Evolutionary conservation across 2,888 invertebrate genomes (phyloP).

Genomic region (Tillus elongatus): DNA sequence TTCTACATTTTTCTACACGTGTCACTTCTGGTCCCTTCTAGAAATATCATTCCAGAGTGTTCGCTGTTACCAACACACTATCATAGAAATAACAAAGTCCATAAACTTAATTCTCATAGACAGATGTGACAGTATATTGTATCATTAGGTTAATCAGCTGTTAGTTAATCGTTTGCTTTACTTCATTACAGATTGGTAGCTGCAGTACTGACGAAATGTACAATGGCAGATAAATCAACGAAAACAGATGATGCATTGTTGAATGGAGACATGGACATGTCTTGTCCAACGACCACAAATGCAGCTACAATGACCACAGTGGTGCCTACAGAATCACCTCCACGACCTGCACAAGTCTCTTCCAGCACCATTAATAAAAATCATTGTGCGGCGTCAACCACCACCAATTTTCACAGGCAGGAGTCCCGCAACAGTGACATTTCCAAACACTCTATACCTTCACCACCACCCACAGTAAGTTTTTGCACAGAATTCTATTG

Average conservation of each 20-base stretch:
- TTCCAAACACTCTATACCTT: conserved; percentile 25
- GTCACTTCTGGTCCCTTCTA: too few relatives aligned
- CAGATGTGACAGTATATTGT: too few relatives aligned
- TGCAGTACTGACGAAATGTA: too few relatives aligned
- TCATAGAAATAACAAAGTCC: too few relatives aligned
- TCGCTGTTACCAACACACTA: too few relatives aligned
- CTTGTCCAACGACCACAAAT: conserved; percentile 40
- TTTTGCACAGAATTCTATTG: too few relatives aligned
- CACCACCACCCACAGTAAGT: conserved; percentile 25
- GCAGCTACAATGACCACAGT: conserved; percentile 49
- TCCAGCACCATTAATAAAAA: conserved; percentile 28
- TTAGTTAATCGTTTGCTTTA: too few relatives aligned
- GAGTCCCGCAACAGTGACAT: conserved; percentile 16
- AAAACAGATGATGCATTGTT: conserved; percentile 51
- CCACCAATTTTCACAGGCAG: conserved; percentile 19
- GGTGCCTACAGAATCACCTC: conserved; percentile 33
- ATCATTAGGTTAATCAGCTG: too few relatives aligned
- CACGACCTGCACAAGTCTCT: conserved; percentile 28
- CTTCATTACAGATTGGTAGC: too few relatives aligned
- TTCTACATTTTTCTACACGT: too few relatives aligned
- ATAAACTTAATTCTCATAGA: too few relatives aligned
- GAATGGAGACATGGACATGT: conserved; percentile 33
- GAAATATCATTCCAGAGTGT: too few relatives aligned
- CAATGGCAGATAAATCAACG: conserved; percentile 60
- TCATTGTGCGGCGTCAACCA: conserved; percentile 13